These are phyloP conservation scores for Agraylea sexmaculata DNA, from an alignment of 1,140 invertebrate genomes.

Conservation along the genomic window DNA sequence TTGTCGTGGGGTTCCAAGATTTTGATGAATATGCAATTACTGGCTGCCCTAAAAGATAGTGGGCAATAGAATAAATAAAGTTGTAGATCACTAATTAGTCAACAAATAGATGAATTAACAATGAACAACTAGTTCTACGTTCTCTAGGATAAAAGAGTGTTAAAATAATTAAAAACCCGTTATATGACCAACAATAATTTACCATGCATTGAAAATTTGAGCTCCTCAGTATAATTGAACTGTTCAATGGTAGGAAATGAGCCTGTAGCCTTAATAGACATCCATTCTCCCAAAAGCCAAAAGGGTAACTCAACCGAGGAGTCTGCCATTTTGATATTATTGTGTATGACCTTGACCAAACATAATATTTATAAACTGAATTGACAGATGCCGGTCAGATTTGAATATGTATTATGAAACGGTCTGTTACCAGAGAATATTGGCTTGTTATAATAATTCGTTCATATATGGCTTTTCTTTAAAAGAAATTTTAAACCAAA, in stretches of 20 bases:
- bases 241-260: conserved; percentile 47
- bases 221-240: conserved; percentile 48
- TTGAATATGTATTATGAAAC: no score
- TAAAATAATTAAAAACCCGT: neutral
- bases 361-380: no score
- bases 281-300: conserved; percentile 32
- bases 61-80: conserved; percentile 5
- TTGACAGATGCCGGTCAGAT: no score
- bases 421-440: no score
- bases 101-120: neutral
- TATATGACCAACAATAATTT: conserved; percentile 11
- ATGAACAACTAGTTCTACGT: conserved; percentile 3
- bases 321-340: no score
- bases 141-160: conserved; percentile 1
- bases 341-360: no score
- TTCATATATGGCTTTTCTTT: no score
- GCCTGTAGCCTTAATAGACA: conserved; percentile 39
- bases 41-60: conserved; percentile 43
- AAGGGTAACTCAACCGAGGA: no score
- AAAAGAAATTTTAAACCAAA: no score
- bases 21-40: conserved; percentile 45
- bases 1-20: conserved; percentile 42
- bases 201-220: conserved; percentile 46
- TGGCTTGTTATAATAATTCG: no score
- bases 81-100: neutral